Base-by-base conservation (phyloP, 2,113 vertebrate species). In the Abramis brama region DNA sequence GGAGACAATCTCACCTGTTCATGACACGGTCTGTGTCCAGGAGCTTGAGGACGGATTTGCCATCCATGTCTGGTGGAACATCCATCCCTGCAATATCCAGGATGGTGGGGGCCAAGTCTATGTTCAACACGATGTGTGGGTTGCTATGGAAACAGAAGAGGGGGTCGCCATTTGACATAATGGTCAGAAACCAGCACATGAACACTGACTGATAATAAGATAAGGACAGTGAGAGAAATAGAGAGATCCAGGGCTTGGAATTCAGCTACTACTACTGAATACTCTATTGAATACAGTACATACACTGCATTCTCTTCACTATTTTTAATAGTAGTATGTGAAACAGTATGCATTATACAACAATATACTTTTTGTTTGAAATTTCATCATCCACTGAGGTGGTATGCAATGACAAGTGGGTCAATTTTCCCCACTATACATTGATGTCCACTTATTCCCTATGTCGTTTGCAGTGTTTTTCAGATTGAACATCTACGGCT, bases 91-190 rank as follows among this genome's bases (percentile, higher is more conserved):
- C 98, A 55, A 99, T 99, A 94, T 99, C 98, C 92, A 99, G 94
- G 92, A 99, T 97, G 89, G 98, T 99, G 57, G 97, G 98, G 36
- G 97, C 98, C 0, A 99, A 95, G 89, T 99, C 98, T 21, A 99
- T 97, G 93, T 99, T 99, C 89, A 99, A 92, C 55, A 99, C 98
- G 6, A 99, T 96, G 91, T 99, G 97, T 81, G 97, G 96, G 91
- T 97, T 97, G 90, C 97, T 99, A 89, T 59, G 80, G 78, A 87
- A 89, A 88, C 57, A 87, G 73, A 76, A 57, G 66, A 55, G 39
- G 80, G 55, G 57, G 33, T 79, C 3, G 75, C 12, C 70, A 77
- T 23, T 73, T 66, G 73, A 82, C 76, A 84, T 19, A 27, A 59
- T 62, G 23, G 50, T 83, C 64, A 85, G n/a, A 55, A 70, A 88